Evolutionary conservation across 1,140 invertebrate genomes (phyloP).

Genomic region (Chrysoperla carnea): DNA sequence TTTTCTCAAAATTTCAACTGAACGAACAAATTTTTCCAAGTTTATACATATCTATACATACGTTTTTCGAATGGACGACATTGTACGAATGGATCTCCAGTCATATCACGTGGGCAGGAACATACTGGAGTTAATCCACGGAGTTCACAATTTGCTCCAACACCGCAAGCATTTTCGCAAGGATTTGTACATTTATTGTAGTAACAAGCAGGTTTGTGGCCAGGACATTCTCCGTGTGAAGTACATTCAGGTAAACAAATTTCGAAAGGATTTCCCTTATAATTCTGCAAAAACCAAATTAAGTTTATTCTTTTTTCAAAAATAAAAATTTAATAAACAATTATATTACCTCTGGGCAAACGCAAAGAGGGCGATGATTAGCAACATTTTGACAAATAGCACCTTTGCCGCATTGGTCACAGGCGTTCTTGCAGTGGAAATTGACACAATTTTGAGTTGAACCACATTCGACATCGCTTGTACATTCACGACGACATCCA

Average conservation of each 20-base stretch:
- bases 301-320: conserved; percentile 4
- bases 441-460: conserved; percentile 50
- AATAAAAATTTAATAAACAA: background rate
- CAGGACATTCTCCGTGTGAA: conserved; percentile 52
- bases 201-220: conserved; percentile 56
- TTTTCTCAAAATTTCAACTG: too few relatives aligned
- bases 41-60: conserved; percentile 27
- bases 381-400: conserved; percentile 57
- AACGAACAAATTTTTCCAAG: too few relatives aligned
- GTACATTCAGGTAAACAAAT: conserved; percentile 60
- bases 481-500: conserved; percentile 63
- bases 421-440: conserved; percentile 62
- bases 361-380: conserved; percentile 62
- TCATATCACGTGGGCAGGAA: conserved; percentile 71
- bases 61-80: conserved; percentile 63
- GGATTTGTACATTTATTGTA: conserved; percentile 66
- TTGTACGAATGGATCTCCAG: conserved; percentile 64
- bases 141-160: conserved; percentile 63
- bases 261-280: conserved; percentile 52
- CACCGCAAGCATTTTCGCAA: conserved; percentile 61
- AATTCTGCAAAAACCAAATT: conserved; percentile 30
- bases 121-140: conserved; percentile 61
- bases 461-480: conserved; percentile 52
- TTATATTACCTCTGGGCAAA: conserved; percentile 48
- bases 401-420: conserved; percentile 56